A percentile compares a stretch with the other conserved stretches of the same genome.
phyloP scores from a whole-genome alignment of 2,113 vertebrate species.

The Xerus inauris region DNA sequence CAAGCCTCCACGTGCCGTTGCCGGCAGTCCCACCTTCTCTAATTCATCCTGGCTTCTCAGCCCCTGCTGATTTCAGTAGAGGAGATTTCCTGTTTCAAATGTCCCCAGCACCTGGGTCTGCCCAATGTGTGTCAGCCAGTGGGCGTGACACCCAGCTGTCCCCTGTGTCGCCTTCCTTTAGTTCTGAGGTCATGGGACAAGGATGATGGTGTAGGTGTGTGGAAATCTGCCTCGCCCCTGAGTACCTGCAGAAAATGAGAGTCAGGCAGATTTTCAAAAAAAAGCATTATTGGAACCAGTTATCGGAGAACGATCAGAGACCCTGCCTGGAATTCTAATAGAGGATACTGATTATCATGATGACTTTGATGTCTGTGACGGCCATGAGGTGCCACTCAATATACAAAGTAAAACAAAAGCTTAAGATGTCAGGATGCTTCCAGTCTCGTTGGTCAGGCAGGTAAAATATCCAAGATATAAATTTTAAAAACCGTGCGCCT shows the following conservation, averaged over 20 bases:
- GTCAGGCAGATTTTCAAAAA: not conserved
- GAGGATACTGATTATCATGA: not conserved
- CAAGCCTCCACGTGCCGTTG: not conserved
- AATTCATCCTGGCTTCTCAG: not conserved
- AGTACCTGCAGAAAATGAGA: not conserved
- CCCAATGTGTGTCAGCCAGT: not conserved
- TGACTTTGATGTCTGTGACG: not conserved
- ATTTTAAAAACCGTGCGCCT: not conserved
- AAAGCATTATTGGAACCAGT: not conserved
- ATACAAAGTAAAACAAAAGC: not conserved
- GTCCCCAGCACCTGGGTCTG: not conserved
- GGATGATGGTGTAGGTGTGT: not conserved
- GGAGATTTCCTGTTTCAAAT: not conserved
- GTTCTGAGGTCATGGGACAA: not conserved
- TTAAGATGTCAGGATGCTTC: not conserved
- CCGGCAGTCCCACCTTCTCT: not conserved
- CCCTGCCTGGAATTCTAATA: not conserved
- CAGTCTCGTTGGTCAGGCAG: not conserved
- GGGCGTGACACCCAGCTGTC: not conserved
- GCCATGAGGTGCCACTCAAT: not conserved
- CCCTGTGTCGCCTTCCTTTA: not conserved
- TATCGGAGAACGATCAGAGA: not conserved
- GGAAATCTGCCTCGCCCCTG: not conserved
- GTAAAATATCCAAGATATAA: not conserved
- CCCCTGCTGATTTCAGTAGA: not conserved